Evolutionary conservation across 2,797 vertebrate species (phyloP).

Genomic region (Lophius americanus): DNA sequence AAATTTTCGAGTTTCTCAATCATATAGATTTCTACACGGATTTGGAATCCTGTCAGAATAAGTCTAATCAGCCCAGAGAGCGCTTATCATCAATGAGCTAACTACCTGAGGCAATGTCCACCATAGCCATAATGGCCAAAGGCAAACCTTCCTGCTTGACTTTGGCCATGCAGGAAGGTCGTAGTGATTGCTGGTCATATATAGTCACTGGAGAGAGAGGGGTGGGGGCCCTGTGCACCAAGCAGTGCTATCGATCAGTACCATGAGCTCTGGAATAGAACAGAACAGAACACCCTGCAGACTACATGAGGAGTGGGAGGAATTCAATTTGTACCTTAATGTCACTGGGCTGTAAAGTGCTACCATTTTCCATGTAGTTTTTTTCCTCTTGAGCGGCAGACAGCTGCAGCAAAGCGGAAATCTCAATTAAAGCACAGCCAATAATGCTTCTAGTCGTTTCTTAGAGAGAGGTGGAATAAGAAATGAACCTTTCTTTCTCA

Average conservation of each 20-base stretch:
- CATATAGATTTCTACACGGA: slow-evolving; percentile 11
- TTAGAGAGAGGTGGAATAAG: slow-evolving; percentile 78
- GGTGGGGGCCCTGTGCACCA: slow-evolving; percentile 60
- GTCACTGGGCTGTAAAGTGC: slow-evolving; percentile 80
- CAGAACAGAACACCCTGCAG: slow-evolving; percentile 71
- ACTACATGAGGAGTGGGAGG: slow-evolving; percentile 73
- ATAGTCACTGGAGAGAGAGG: slow-evolving; percentile 70
- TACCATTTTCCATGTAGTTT: slow-evolving; percentile 81
- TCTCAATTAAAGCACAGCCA: slow-evolving; percentile 82
- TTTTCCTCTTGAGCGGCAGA: slow-evolving; percentile 63
- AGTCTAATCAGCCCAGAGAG: slow-evolving; percentile 14
- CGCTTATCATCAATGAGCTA: slow-evolving; percentile 17
- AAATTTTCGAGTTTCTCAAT: neutral
- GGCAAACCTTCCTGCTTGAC: slow-evolving; percentile 54
- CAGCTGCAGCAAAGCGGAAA: slow-evolving; percentile 84
- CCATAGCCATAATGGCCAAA: slow-evolving; percentile 33
- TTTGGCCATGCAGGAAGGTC: slow-evolving; percentile 80
- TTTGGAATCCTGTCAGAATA: slow-evolving; percentile 1
- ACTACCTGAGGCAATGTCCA: slow-evolving; percentile 20
- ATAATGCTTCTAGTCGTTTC: slow-evolving; percentile 83
- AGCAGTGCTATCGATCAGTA: slow-evolving; percentile 82
- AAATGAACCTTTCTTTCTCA: slow-evolving; percentile 83
- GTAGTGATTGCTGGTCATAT: slow-evolving; percentile 74
- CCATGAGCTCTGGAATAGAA: slow-evolving; percentile 72
- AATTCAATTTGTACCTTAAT: slow-evolving; percentile 81